Percentiles rank a stretch among this genome's conserved stretches.
phyloP scores from a whole-genome alignment of 1,140 invertebrate species.

The Diorhabda sublineata region DNA sequence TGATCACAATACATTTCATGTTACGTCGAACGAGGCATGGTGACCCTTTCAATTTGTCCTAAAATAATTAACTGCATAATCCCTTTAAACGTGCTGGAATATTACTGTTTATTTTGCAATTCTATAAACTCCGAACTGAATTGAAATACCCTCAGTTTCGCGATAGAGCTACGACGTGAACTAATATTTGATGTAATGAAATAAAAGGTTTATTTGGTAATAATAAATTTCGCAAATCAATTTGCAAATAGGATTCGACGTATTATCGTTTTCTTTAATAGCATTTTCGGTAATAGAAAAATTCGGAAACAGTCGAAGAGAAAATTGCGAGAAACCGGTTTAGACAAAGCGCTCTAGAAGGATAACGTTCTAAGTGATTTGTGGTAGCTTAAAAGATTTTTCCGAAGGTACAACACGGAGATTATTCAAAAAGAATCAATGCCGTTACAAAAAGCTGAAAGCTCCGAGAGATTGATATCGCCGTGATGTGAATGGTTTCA shows the following conservation, averaged over 20 bases:
- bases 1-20: constrained; percentile 15
- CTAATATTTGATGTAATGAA: constrained; percentile 6
- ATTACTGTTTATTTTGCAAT: constrained; percentile 23
- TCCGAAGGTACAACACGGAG: constrained; percentile 1
- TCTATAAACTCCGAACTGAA: background rate
- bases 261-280: too few relatives aligned
- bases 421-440: constrained; percentile 3
- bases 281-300: background rate
- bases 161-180: background rate
- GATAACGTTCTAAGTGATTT: background rate
- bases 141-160: constrained; percentile 1
- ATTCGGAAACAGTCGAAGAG: background rate
- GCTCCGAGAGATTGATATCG: constrained; percentile 14
- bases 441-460: constrained; percentile 7
- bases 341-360: background rate
- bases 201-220: background rate
- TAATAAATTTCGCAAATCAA: too few relatives aligned
- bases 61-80: constrained; percentile 21
- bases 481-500: constrained; percentile 7
- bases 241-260: too few relatives aligned
- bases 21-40: background rate
- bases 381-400: constrained; percentile 2
- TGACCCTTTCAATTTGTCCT: constrained; percentile 19
- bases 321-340: constrained; percentile 2
- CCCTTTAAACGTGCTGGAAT: constrained; percentile 17